These are phyloP conservation scores for Neoaliturus tenellus DNA, from an alignment of 2,888 invertebrate genomes.

Conservation along the genomic window DNA sequence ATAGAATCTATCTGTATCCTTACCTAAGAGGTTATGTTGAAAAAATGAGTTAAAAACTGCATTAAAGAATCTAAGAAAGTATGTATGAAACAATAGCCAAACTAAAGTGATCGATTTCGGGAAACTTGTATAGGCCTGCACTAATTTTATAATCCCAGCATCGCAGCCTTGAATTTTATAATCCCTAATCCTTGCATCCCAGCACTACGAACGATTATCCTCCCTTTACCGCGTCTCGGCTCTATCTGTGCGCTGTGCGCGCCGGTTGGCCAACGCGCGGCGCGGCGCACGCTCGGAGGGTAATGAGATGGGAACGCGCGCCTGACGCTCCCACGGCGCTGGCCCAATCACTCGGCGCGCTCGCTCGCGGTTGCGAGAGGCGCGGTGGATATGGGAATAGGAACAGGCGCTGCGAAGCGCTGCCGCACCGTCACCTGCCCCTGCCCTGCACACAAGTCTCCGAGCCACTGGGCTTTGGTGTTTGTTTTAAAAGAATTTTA, in stretches of 20 bases:
- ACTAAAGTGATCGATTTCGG: too few relatives aligned
- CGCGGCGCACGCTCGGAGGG: not conserved
- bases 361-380: not conserved
- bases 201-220: too few relatives aligned
- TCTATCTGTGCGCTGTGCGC: not conserved
- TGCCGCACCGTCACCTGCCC: not conserved
- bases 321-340: slow-evolving; percentile 13
- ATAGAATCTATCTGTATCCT: too few relatives aligned
- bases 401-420: not conserved
- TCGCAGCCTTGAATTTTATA: too few relatives aligned
- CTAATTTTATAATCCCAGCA: too few relatives aligned
- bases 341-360: not conserved
- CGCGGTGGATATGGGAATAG: slow-evolving; percentile 24
- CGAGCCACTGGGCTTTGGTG: not conserved
- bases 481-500: not conserved
- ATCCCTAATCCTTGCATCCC: too few relatives aligned
- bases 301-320: slow-evolving; percentile 33
- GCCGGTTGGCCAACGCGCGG: not conserved
- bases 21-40: too few relatives aligned
- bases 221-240: not conserved
- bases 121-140: too few relatives aligned
- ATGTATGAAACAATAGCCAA: too few relatives aligned
- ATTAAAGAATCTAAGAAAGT: too few relatives aligned
- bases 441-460: not conserved
- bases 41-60: too few relatives aligned